phyloP scores from a whole-genome alignment of 2,888 invertebrate genomes.

The Panzeria rudis region DNA sequence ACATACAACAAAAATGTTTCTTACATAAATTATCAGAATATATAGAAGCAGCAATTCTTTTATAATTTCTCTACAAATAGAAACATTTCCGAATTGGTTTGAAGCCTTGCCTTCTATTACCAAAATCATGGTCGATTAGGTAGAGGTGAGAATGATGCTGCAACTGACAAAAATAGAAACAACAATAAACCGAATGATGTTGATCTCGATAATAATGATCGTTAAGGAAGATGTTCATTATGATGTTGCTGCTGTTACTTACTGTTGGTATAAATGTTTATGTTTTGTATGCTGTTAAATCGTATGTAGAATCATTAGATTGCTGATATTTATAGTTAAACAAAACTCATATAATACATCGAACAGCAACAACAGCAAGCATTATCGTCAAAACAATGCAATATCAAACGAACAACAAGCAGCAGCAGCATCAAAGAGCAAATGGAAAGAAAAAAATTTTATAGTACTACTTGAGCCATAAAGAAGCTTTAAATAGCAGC shows the following conservation, averaged over 20 bases:
- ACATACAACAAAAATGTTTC: no score
- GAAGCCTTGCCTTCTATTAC: no score
- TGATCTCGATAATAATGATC: conserved; percentile 72
- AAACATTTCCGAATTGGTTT: no score
- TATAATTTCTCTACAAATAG: no score
- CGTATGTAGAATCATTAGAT: conserved; percentile 69
- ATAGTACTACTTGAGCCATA: conserved; percentile 24
- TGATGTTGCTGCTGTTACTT: conserved; percentile 26
- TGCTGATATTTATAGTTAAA: conserved; percentile 68
- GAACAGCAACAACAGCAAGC: conserved; percentile 34
- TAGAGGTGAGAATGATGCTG: conserved; percentile 63
- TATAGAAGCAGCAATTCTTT: no score
- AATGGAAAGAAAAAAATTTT: conserved; percentile 10
- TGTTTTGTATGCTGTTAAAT: conserved; percentile 42
- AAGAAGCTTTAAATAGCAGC: conserved; percentile 66
- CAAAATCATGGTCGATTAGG: conserved; percentile 21
- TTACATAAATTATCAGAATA: no score
- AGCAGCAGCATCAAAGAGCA: conserved; percentile 17
- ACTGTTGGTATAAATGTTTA: conserved; percentile 21
- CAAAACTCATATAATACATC: conserved; percentile 67
- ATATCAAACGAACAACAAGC: conserved; percentile 36
- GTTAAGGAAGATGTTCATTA: conserved; percentile 54
- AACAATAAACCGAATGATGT: conserved; percentile 31
- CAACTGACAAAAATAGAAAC: background rate
- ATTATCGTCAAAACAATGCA: conserved; percentile 45